Base-by-base conservation (phyloP, 2,113 vertebrate species). In the Motacilla alba region DNA sequence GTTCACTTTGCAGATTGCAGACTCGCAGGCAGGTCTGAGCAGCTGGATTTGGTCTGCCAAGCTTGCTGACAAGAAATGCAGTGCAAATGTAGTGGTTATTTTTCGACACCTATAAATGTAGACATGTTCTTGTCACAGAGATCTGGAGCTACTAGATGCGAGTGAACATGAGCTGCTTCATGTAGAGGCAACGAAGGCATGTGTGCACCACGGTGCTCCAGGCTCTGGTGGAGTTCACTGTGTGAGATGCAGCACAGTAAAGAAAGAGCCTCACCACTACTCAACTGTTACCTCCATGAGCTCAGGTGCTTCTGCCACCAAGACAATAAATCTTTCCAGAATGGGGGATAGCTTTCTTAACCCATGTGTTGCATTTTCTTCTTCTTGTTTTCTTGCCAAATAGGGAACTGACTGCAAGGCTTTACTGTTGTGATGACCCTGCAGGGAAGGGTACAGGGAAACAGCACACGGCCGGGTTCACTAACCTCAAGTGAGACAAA, bases 171-270 rank as follows among this genome's bases (percentile, higher is more conserved):
- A 67, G 33, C 11, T 60, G 37, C 27, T 39, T 60, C 35, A 22
- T 5, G 15, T 8, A 50, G 53, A 46, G 17, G 15, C 8, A 60
- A 27, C 8, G 5, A 9, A 60, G 30, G 33, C 0, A 0, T 3
- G 0, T 46, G 11, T 17, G 11, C 13, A 59, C 11, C 17, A 31
- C 8, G 20, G 13, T 16, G 30, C 19, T 37, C n/a, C 35, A 26
- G 13, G 16, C 41, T 26, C 47, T 33, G 7, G 8, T 41, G 56
- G 28, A 74, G 72, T 17, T 43, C 7, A 10, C 24, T 7, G 0
- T 11, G 16, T 11, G 43, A 75, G n/a, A 70, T 46, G 30, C 27
- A 84, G 41, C 12, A 30, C 0, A n/a, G 35, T 33, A 33, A 50
- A 49, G 37, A 70, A 20, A 31, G 28, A 55, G 19, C 4, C 14